A percentile compares a stretch with the other conserved stretches of the same genome.
These are phyloP conservation scores for Xestobium rufovillosum DNA, from an alignment of 2,888 invertebrate species.

Conservation along the genomic window DNA sequence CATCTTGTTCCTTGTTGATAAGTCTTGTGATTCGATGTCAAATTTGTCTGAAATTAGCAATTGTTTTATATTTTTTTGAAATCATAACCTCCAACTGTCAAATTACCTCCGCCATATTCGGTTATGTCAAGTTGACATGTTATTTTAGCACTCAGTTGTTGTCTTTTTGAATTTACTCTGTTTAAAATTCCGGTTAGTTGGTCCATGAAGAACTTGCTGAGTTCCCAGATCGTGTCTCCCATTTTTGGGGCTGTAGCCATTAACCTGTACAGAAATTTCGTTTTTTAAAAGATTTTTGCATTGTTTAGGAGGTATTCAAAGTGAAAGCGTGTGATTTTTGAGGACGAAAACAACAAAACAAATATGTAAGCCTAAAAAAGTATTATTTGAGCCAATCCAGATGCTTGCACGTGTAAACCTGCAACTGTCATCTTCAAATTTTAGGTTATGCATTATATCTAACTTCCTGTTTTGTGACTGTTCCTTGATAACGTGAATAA, in stretches of 20 bases:
- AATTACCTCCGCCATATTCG: constrained; percentile 52
- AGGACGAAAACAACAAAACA: too few relatives aligned
- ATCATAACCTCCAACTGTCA: constrained; percentile 4
- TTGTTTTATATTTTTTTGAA: constrained; percentile 1
- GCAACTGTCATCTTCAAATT: too few relatives aligned
- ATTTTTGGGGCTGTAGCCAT: constrained; percentile 63
- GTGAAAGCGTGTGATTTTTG: too few relatives aligned
- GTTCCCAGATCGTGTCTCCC: constrained; percentile 52
- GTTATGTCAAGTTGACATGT: constrained; percentile 60
- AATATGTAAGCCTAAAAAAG: too few relatives aligned
- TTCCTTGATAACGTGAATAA: too few relatives aligned
- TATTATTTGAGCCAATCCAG: too few relatives aligned
- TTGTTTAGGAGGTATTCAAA: too few relatives aligned
- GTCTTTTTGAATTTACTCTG: constrained; percentile 44
- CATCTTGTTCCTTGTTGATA: constrained; percentile 46
- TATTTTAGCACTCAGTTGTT: constrained; percentile 48
- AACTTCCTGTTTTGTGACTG: too few relatives aligned
- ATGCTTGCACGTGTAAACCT: too few relatives aligned
- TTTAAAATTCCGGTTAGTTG: constrained; percentile 49
- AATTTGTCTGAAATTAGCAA: constrained; percentile 35
- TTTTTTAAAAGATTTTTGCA: too few relatives aligned
- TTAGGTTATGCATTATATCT: too few relatives aligned
- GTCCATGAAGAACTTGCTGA: constrained; percentile 54
- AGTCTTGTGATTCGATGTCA: constrained; percentile 40
- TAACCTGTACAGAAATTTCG: constrained; percentile 48